These are phyloP conservation scores for Microctenopoma stevenorrisi DNA, from an alignment of 2,797 vertebrate genomes.

Conservation along the genomic window DNA sequence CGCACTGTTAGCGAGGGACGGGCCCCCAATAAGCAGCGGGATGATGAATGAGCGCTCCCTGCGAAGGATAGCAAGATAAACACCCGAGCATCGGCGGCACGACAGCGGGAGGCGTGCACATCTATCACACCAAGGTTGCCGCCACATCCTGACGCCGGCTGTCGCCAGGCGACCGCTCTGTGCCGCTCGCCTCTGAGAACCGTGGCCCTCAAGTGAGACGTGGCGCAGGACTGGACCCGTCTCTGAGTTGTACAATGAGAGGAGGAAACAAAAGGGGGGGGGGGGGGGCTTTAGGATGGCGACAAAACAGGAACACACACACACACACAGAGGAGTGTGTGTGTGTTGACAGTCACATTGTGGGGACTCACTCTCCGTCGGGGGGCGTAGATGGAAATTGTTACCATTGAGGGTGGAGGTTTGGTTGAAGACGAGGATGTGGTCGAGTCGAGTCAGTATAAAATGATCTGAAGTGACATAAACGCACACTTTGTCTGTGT, in stretches of 20 bases:
- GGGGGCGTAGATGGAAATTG: too few relatives aligned
- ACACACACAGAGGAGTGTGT: not conserved
- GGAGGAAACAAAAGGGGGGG: slow-evolving; percentile 2
- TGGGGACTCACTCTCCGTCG: too few relatives aligned
- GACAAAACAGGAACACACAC: not conserved
- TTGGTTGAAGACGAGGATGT: too few relatives aligned
- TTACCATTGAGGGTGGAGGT: too few relatives aligned
- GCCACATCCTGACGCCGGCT: slow-evolving; percentile 52
- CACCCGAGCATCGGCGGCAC: slow-evolving; percentile 48
- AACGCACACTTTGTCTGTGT: too few relatives aligned
- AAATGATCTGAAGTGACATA: too few relatives aligned
- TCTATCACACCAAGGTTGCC: slow-evolving; percentile 75
- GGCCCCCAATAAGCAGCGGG: slow-evolving; percentile 14
- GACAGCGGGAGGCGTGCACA: slow-evolving; percentile 51
- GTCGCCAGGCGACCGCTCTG: slow-evolving; percentile 41
- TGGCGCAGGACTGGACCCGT: slow-evolving; percentile 28
- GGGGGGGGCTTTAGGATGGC: too few relatives aligned
- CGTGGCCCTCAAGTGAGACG: slow-evolving; percentile 41
- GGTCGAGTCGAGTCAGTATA: too few relatives aligned
- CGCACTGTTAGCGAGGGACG: slow-evolving; percentile 10
- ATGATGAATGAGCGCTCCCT: slow-evolving; percentile 64
- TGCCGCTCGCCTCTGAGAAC: slow-evolving; percentile 3
- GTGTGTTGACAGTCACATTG: not conserved
- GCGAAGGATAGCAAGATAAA: slow-evolving; percentile 67
- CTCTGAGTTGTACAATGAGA: slow-evolving; percentile 16